Evolutionary conservation across 53 echinoderm and acorn worm genomes (phyloP), one percentile per base, ranked within the genome.

Genomic region (Astropecten irregularis): DNA sequence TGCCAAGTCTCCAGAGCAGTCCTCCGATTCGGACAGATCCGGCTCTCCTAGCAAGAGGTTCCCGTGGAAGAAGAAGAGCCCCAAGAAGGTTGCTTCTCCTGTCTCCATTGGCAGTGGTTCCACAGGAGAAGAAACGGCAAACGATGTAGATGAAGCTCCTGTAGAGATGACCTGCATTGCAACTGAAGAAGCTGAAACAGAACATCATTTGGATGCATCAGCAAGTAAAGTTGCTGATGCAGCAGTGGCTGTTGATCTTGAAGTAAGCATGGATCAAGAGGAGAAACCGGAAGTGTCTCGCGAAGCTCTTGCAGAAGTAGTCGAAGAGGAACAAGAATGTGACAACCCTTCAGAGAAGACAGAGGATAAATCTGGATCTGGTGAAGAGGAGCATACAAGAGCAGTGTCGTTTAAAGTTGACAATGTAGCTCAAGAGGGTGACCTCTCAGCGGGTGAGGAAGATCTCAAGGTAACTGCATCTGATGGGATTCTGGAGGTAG

Each of bases 21-120:
- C 89, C 68, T 89, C 89, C 2, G 89, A 89, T 46, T 89, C 89
- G 0, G 89, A 89, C 46, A 66, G 84, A 22, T 36, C 83, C 31
- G 49, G 56, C 22, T 89, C 89, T 37, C 89, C 89, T 33, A 84
- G 76, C 59, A 89, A 84, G 61, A 66, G 63, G 26, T 89, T 84
- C 65, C 66, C 82, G 16, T 89, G 89, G 89, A 89, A 52, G 49
- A 84, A 84, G 68, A 89, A 68, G 89, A 89, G 62, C 33, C 79
- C 79, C 47, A 79, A 60, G 79, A 46, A 48, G 25, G 50, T 22
- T 18, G 47, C 31, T 31, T 25, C 71, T 20, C 44, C 61, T 29
- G 31, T 4, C 8, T 6, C 31, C 15, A 29, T 9, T 8, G 28
- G 29, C 61, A 29, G 31, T 31, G 31, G 70, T 23, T 39, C 27